Conservation (phyloP, 2,113 vertebrate species). For the Delphinus delphis region DNA sequence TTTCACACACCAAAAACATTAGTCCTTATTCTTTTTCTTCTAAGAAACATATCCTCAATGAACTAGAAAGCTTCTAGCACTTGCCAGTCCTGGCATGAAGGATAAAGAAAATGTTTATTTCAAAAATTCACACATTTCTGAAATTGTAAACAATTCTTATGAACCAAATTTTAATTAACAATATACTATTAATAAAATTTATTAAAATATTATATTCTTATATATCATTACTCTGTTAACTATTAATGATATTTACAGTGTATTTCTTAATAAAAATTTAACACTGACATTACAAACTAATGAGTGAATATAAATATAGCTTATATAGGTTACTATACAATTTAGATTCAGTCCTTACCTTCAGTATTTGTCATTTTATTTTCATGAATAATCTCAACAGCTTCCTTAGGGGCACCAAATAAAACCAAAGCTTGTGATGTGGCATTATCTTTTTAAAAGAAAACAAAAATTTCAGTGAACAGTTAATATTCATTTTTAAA, state of each 20-base stretch:
- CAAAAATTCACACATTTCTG: background rate
- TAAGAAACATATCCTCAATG: background rate
- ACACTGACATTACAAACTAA: background rate
- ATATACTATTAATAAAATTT: background rate
- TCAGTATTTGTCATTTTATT: slow-evolving; percentile 67
- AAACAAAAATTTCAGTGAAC: background rate
- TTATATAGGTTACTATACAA: background rate
- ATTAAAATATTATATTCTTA: background rate
- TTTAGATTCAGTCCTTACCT: slow-evolving; percentile 47
- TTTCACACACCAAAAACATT: background rate
- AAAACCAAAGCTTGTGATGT: slow-evolving; percentile 22
- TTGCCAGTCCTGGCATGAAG: background rate
- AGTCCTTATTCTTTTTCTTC: background rate
- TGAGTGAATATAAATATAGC: background rate
- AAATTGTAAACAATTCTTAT: background rate
- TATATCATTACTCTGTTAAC: background rate
- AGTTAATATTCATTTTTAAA: slow-evolving; percentile 26
- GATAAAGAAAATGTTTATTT: background rate
- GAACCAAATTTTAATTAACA: background rate
- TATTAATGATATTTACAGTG: background rate
- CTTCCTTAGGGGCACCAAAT: background rate
- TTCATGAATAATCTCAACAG: background rate
- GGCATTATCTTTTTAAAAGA: slow-evolving; percentile 47
- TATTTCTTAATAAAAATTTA: slow-evolving; percentile 28
- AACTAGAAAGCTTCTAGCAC: background rate